These are phyloP conservation scores for Neostethus bicornis DNA, from an alignment of 2,797 vertebrate species.

Conservation along the genomic window DNA sequence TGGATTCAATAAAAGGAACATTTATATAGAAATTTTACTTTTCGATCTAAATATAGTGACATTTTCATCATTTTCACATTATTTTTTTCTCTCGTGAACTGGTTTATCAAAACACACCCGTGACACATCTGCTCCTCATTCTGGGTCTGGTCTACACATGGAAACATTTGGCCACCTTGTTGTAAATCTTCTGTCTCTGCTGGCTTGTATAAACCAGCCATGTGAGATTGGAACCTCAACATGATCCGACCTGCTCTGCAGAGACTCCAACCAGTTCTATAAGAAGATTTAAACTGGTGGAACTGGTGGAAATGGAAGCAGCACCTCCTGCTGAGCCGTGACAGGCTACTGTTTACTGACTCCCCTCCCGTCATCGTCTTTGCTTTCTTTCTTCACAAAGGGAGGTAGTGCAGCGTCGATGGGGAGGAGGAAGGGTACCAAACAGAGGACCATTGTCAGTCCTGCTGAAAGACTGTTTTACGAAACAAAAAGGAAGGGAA, in stretches of 20 bases:
- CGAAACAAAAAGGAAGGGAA: constrained; percentile 12
- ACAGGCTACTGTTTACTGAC: constrained; percentile 73
- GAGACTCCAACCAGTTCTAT: constrained; percentile 58
- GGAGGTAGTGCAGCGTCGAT: constrained; percentile 47
- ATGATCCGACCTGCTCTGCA: constrained; percentile 41
- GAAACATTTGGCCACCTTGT: too few relatives aligned
- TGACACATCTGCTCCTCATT: too few relatives aligned
- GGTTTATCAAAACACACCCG: too few relatives aligned
- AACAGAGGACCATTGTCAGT: constrained; percentile 72
- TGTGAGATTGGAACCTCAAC: too few relatives aligned
- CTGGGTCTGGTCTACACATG: too few relatives aligned
- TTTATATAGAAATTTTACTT: too few relatives aligned
- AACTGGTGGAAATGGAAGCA: constrained; percentile 37
- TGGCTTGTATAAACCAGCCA: too few relatives aligned
- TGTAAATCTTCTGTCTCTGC: too few relatives aligned
- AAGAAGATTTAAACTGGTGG: constrained; percentile 62
- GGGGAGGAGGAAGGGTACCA: constrained; percentile 72
- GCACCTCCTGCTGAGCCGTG: constrained; percentile 64
- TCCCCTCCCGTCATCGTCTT: constrained; percentile 43
- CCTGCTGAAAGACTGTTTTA: constrained; percentile 56
- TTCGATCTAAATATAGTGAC: too few relatives aligned
- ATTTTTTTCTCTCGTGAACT: too few relatives aligned
- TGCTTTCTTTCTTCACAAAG: constrained; percentile 72
- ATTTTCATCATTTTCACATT: too few relatives aligned
- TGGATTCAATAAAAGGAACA: too few relatives aligned